phyloP scores from a whole-genome alignment of 1,140 invertebrate genomes.

The Hydropsyche tenuis region DNA sequence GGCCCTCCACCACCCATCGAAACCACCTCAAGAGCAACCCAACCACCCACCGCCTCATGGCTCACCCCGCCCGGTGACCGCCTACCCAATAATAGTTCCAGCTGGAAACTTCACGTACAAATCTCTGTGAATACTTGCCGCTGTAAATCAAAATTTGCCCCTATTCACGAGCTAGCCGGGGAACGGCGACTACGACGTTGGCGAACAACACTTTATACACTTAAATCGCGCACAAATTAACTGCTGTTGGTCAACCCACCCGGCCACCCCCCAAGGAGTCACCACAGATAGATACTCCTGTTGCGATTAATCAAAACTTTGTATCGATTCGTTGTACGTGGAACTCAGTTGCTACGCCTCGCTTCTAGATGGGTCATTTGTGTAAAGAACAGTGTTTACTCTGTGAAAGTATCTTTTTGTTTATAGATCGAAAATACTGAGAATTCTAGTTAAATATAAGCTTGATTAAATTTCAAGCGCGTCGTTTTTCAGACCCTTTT shows the following conservation, averaged over 20 bases:
- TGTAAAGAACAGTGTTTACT: too few relatives aligned
- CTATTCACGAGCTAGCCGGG: conserved; percentile 20
- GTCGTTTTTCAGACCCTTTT: too few relatives aligned
- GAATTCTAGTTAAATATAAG: too few relatives aligned
- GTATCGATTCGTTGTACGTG: conserved; percentile 6
- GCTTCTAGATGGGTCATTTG: too few relatives aligned
- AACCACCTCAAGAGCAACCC: not conserved
- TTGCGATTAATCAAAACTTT: conserved; percentile 24
- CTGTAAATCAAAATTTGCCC: conserved; percentile 40
- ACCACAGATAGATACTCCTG: not conserved
- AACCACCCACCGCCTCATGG: not conserved
- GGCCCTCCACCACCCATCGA: not conserved
- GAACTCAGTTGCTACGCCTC: too few relatives aligned
- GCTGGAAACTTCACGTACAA: conserved; percentile 41
- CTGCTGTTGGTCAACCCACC: not conserved
- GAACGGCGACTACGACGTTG: too few relatives aligned
- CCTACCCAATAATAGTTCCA: conserved; percentile 37
- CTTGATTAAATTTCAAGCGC: too few relatives aligned
- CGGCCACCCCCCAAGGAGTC: not conserved
- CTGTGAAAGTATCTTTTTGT: too few relatives aligned
- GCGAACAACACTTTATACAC: conserved; percentile 36
- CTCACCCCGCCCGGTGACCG: not conserved
- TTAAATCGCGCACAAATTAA: conserved; percentile 32
- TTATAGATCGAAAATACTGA: too few relatives aligned
- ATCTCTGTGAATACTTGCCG: conserved; percentile 40